These are phyloP conservation scores for Macaca mulatta DNA, from an alignment of 2,113 vertebrate species.

Conservation along the genomic window DNA sequence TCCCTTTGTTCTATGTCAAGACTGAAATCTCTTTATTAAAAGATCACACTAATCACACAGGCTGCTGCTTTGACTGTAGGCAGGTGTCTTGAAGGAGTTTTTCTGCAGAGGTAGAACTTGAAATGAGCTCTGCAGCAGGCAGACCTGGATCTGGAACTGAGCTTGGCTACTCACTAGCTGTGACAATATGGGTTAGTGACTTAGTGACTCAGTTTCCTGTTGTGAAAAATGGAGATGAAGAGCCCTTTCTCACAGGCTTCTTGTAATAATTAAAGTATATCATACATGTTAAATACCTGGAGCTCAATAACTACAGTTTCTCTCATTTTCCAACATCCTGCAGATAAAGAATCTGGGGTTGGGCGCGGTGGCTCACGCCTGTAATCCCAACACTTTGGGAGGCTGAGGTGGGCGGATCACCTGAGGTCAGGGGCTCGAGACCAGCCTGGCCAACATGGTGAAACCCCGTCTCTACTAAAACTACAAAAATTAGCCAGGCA, in stretches of 20 bases:
- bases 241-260: not conserved
- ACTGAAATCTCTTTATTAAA: not conserved
- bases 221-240: not conserved
- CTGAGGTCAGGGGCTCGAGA: too few relatives aligned
- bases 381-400: too few relatives aligned
- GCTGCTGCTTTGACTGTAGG: not conserved
- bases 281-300: not conserved
- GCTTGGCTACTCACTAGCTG: not conserved
- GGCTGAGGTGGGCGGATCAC: too few relatives aligned
- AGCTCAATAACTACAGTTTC: not conserved
- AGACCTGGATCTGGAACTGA: not conserved
- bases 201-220: not conserved
- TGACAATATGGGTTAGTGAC: not conserved
- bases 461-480: too few relatives aligned
- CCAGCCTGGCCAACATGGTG: too few relatives aligned
- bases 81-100: not conserved
- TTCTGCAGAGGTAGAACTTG: not conserved
- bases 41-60: too few relatives aligned
- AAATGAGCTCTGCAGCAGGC: not conserved
- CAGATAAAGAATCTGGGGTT: not conserved
- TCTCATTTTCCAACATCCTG: not conserved
- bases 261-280: not conserved
- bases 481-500: too few relatives aligned
- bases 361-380: too few relatives aligned
- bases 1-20: not conserved